Conservation (phyloP, 2,797 vertebrate species). For the Alca torda region DNA sequence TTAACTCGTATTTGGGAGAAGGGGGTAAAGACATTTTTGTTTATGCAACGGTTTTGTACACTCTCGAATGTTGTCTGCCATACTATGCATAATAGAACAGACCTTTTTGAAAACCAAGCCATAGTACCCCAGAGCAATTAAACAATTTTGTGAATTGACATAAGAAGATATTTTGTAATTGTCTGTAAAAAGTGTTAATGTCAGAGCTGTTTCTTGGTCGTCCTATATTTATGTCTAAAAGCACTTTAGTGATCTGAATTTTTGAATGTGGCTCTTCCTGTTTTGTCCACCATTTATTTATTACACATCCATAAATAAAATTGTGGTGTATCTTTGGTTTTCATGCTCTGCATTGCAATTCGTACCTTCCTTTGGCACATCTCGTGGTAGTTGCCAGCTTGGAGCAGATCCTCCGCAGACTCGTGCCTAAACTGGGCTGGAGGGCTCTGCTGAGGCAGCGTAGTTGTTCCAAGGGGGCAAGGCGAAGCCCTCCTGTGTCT, state of each 20-base stretch:
- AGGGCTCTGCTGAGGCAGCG: background rate
- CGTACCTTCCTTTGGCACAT: background rate
- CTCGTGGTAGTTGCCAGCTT: background rate
- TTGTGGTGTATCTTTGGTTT: slow-evolving; percentile 48
- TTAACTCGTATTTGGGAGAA: background rate
- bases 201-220: slow-evolving; percentile 24
- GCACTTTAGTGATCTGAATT: slow-evolving; percentile 79
- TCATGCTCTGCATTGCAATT: background rate
- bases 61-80: slow-evolving; percentile 38
- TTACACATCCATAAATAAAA: slow-evolving; percentile 74
- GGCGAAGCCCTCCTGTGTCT: accelerated
- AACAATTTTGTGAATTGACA: slow-evolving; percentile 47
- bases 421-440: background rate
- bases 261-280: slow-evolving; percentile 67
- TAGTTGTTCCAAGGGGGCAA: background rate
- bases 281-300: slow-evolving; percentile 72
- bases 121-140: slow-evolving; percentile 20
- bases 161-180: slow-evolving; percentile 53
- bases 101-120: slow-evolving; percentile 53
- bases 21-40: background rate
- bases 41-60: slow-evolving; percentile 59
- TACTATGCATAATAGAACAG: slow-evolving; percentile 57
- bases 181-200: slow-evolving; percentile 62
- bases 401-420: background rate
- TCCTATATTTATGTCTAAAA: slow-evolving; percentile 76